Percentiles rank a stretch among this genome's conserved stretches.
These are phyloP conservation scores for Geococcyx californianus DNA, from an alignment of 2,113 vertebrate species.

Conservation along the genomic window DNA sequence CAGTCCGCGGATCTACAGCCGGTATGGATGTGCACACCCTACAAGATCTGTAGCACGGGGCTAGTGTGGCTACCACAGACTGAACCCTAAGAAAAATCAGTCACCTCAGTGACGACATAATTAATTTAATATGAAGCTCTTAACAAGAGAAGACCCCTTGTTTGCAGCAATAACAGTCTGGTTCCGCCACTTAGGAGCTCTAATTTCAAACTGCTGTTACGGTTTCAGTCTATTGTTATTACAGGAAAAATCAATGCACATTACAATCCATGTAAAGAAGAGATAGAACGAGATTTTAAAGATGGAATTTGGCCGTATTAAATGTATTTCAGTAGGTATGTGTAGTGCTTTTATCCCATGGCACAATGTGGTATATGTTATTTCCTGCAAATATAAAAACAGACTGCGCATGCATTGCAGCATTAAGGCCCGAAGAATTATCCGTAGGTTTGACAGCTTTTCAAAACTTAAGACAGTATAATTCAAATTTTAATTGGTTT, in stretches of 20 bases:
- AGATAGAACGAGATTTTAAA: neutral
- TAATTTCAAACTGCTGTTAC: neutral
- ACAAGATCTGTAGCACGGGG: neutral
- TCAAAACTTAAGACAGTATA: constrained; percentile 9
- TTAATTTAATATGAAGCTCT: neutral
- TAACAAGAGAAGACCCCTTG: neutral
- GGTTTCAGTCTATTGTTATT: neutral
- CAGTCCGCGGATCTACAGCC: neutral
- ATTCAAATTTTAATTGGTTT: constrained; percentile 51
- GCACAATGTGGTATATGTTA: neutral
- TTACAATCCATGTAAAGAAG: neutral
- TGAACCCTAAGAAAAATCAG: neutral
- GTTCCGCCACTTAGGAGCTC: neutral
- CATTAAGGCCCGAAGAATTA: neutral
- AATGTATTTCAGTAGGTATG: neutral
- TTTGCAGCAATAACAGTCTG: neutral
- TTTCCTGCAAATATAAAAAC: neutral
- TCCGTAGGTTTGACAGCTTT: neutral
- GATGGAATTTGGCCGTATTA: neutral
- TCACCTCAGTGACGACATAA: neutral
- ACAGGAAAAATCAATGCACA: neutral
- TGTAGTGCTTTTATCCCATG: neutral
- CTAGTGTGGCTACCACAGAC: neutral
- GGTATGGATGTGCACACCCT: accelerated
- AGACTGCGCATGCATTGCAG: neutral